A percentile compares a stretch with the other conserved stretches of the same genome.
phyloP scores from a whole-genome alignment of 2,888 invertebrate genomes.

The Lasioglossum marginatum region DNA sequence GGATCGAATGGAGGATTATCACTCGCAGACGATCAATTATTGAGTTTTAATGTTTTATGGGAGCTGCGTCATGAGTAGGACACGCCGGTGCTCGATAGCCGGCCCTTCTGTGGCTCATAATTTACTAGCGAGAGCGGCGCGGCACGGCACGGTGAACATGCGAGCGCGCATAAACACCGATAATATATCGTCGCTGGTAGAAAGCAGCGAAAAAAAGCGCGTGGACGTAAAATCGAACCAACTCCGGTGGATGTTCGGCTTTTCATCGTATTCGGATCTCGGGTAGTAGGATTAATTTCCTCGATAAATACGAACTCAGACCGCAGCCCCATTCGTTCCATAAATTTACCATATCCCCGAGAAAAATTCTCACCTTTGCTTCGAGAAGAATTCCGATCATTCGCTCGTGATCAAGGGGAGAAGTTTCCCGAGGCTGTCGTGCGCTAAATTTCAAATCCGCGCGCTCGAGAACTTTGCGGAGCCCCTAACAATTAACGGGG shows the following conservation, averaged over 20 bases:
- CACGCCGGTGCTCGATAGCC: background rate
- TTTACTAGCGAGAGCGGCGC: background rate
- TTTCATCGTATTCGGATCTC: conserved; percentile 9
- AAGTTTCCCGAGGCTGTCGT: conserved; percentile 12
- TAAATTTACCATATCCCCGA: conserved; percentile 3
- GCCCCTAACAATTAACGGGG: conserved; percentile 52
- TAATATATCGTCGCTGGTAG: background rate
- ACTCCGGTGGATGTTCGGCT: conserved; percentile 5
- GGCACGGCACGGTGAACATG: background rate
- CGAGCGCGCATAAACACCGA: background rate
- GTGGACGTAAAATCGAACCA: background rate
- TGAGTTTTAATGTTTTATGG: background rate
- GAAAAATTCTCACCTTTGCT: background rate
- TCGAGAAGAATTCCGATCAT: background rate
- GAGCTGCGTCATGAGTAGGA: background rate
- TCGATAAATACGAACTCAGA: background rate
- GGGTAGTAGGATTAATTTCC: conserved; percentile 3
- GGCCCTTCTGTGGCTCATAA: background rate
- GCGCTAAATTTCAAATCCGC: conserved; percentile 47
- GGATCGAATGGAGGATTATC: background rate
- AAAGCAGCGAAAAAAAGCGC: background rate
- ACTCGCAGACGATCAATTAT: background rate
- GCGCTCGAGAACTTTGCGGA: conserved; percentile 30
- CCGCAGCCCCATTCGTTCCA: background rate
- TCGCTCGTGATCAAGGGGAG: background rate